A percentile compares a stretch with the other conserved stretches of the same genome.
Evolutionary conservation across 2,113 vertebrate species (phyloP).

Genomic region (Chionodraco myersi): DNA sequence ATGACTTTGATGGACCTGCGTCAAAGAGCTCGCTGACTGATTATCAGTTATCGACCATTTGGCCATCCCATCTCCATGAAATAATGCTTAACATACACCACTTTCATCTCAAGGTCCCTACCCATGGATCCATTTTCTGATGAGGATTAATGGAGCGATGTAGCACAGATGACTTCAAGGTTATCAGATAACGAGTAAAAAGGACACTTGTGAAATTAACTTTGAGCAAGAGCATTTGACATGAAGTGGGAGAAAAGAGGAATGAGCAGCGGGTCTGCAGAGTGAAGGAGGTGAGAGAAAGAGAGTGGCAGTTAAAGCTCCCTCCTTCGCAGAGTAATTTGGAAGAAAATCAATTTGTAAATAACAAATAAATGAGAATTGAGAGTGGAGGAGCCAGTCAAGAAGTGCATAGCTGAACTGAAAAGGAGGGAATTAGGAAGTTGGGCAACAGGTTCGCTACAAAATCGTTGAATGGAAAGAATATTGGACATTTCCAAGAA

Average conservation of each 20-base stretch:
- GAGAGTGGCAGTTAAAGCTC: slow-evolving; percentile 32
- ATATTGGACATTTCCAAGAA: slow-evolving; percentile 3
- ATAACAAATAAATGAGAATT: slow-evolving; percentile 37
- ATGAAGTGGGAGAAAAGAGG: slow-evolving; percentile 41
- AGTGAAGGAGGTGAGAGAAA: slow-evolving; percentile 21
- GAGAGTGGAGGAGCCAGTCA: slow-evolving; percentile 5
- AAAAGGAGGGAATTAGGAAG: not conserved
- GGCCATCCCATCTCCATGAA: slow-evolving; percentile 40
- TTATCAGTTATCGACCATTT: slow-evolving; percentile 45
- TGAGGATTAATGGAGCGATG: slow-evolving; percentile 21
- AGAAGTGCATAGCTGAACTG: not conserved
- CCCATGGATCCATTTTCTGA: slow-evolving; percentile 35
- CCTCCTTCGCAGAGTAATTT: slow-evolving; percentile 38
- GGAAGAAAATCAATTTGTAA: slow-evolving; percentile 60
- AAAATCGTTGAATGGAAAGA: slow-evolving; percentile 18
- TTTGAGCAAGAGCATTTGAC: slow-evolving; percentile 43
- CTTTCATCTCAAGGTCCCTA: slow-evolving; percentile 6
- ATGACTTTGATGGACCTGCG: slow-evolving; percentile 12
- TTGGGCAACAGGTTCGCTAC: slow-evolving; percentile 7
- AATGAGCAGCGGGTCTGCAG: slow-evolving; percentile 17
- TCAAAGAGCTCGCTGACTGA: slow-evolving; percentile 16
- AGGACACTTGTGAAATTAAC: slow-evolving; percentile 61
- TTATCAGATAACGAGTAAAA: slow-evolving; percentile 40
- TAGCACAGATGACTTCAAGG: slow-evolving; percentile 11
- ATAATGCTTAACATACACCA: slow-evolving; percentile 12